phyloP scores from a whole-genome alignment of 1,140 invertebrate species.

The Onthophagus taurus region DNA sequence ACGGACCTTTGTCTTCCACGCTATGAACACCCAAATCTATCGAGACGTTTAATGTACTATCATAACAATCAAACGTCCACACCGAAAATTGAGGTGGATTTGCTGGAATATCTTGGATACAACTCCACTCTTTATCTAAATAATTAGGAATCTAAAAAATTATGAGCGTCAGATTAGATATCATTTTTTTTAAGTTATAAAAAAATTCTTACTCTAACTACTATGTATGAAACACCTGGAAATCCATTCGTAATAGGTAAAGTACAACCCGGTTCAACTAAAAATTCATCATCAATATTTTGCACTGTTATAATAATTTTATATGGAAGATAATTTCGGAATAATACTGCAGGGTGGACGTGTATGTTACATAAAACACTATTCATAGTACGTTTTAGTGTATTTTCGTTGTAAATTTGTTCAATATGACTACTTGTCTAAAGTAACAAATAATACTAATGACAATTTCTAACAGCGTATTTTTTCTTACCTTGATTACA shows the following conservation, averaged over 20 bases:
- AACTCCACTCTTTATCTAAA: conserved; percentile 80
- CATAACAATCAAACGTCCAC: conserved; percentile 77
- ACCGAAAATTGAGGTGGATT: conserved; percentile 61
- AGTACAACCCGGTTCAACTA: conserved; percentile 51
- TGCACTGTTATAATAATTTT: conserved; percentile 57
- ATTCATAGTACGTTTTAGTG: conserved; percentile 63
- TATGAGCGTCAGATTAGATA: no score
- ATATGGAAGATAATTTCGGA: conserved; percentile 88
- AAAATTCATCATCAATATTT: conserved; percentile 47
- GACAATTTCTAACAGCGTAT: no score
- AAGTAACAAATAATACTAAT: conserved; percentile 3
- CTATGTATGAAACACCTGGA: conserved; percentile 58
- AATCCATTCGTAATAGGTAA: conserved; percentile 60
- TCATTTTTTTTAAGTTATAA: no score
- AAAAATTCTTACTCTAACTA: conserved; percentile 68
- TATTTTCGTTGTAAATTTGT: conserved; percentile 76
- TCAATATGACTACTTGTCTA: conserved; percentile 74
- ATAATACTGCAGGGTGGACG: conserved; percentile 74
- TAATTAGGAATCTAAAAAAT: conserved; percentile 68
- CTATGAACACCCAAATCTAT: conserved; percentile 82
- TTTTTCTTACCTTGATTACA: conserved; percentile 20
- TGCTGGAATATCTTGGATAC: conserved; percentile 55
- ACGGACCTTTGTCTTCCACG: conserved; percentile 46
- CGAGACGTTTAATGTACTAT: conserved; percentile 56
- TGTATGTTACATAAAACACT: conserved; percentile 79